Percentiles rank a stretch among this genome's conserved stretches.
Evolutionary conservation across 2,113 vertebrate genomes (phyloP).

Genomic region (Tonatia bakeri): DNA sequence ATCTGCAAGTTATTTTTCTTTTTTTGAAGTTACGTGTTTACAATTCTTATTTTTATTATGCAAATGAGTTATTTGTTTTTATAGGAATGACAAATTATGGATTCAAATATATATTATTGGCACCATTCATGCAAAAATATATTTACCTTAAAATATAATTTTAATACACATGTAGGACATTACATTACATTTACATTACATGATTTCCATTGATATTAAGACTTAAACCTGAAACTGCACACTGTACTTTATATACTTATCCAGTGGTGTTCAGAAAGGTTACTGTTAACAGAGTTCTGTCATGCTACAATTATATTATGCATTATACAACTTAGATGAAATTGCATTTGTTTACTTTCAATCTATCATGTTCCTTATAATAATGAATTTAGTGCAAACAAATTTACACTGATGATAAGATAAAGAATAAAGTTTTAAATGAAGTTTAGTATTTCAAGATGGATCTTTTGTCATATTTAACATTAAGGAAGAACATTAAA

Average conservation of each 20-base stretch:
- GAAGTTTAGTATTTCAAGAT: not conserved
- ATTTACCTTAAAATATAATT: constrained; percentile 3
- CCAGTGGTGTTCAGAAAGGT: not conserved
- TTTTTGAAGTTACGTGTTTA: constrained; percentile 29
- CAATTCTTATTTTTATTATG: constrained; percentile 13
- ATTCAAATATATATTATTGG: not conserved
- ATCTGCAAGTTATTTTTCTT: constrained; percentile 41
- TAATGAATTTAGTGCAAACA: not conserved
- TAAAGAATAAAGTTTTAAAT: not conserved
- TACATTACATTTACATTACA: not conserved
- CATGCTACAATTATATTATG: not conserved
- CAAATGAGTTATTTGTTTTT: constrained; percentile 36
- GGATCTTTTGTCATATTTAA: not conserved
- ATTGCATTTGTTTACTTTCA: not conserved
- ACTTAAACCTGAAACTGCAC: not conserved
- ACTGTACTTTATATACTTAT: not conserved
- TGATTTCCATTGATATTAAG: not conserved
- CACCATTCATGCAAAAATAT: not conserved
- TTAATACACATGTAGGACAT: not conserved
- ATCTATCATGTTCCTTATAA: not conserved
- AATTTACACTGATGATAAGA: not conserved
- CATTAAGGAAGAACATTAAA: not conserved
- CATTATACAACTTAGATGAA: not conserved
- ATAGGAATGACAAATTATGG: constrained; percentile 9
- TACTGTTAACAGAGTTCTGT: not conserved